phyloP scores from a whole-genome alignment of 2,888 invertebrate species.

The Tachystola acroxantha region DNA sequence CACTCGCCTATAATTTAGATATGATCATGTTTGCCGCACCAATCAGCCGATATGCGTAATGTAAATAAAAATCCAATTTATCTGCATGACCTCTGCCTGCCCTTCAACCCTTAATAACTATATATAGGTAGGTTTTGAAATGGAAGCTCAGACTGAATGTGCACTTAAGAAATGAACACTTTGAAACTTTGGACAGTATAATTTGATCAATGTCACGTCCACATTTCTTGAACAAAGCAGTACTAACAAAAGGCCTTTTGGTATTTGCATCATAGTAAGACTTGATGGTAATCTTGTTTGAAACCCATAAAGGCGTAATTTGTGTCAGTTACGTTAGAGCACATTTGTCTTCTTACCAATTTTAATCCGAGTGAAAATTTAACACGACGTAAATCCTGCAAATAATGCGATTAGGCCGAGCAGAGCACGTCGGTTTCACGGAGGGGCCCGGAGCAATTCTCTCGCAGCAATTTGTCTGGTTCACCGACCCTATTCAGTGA shows the following conservation, averaged over 20 bases:
- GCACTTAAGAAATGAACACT: too few species aligned
- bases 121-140: too few species aligned
- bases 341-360: constrained; percentile 22
- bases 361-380: constrained; percentile 3
- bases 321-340: constrained; percentile 33
- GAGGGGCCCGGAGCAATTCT: constrained; percentile 39
- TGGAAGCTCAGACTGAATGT: too few species aligned
- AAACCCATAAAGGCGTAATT: constrained; percentile 27
- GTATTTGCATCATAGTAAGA: constrained; percentile 25
- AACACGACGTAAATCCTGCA: constrained; percentile 38
- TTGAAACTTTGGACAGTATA: too few species aligned
- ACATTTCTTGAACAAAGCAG: not conserved
- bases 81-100: too few species aligned
- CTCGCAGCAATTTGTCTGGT: constrained; percentile 56
- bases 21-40: constrained; percentile 41
- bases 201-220: constrained; percentile 27
- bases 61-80: not conserved
- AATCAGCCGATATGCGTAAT: constrained; percentile 28
- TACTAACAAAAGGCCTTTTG: not conserved
- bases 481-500: constrained; percentile 51
- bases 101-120: too few species aligned
- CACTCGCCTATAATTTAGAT: constrained; percentile 50
- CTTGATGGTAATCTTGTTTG: constrained; percentile 24
- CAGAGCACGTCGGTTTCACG: constrained; percentile 41
- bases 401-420: constrained; percentile 53